Conservation (phyloP, 1,140 invertebrate species). For the Ridgeia piscesae region DNA sequence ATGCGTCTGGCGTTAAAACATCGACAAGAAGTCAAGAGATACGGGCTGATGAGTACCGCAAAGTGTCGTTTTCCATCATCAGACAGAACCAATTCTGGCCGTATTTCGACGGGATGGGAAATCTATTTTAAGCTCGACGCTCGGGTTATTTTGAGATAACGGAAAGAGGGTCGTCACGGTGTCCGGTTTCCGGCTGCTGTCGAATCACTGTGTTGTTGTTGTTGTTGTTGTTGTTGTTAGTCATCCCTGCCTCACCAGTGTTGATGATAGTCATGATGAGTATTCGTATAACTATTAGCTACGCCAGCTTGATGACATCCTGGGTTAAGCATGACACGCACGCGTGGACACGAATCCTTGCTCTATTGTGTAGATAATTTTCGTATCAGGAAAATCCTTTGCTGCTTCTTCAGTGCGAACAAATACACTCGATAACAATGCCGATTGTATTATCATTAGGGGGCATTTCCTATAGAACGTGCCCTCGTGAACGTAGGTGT, state of each 20-base stretch:
- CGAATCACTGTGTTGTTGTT: background rate
- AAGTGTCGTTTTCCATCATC: background rate
- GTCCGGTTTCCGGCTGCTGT: background rate
- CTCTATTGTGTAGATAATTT: background rate
- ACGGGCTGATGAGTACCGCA: background rate
- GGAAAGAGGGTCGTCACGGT: background rate
- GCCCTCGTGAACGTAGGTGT: background rate
- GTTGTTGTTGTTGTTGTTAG: no score
- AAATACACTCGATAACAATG: background rate
- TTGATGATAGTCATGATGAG: background rate
- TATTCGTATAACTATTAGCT: background rate
- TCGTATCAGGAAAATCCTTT: no score
- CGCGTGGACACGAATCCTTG: background rate
- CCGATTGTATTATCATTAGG: background rate
- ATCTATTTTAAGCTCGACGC: background rate
- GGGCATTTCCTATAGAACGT: background rate
- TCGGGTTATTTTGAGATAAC: background rate
- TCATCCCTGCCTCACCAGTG: background rate
- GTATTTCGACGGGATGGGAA: background rate
- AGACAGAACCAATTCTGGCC: background rate
- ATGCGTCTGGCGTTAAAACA: background rate
- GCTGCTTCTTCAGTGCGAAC: background rate
- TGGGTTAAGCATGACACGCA: background rate
- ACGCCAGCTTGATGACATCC: no score
- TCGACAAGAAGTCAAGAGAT: background rate